Evolutionary conservation across 2,113 vertebrate genomes (phyloP).

Genomic region (Eolophus roseicapilla): DNA sequence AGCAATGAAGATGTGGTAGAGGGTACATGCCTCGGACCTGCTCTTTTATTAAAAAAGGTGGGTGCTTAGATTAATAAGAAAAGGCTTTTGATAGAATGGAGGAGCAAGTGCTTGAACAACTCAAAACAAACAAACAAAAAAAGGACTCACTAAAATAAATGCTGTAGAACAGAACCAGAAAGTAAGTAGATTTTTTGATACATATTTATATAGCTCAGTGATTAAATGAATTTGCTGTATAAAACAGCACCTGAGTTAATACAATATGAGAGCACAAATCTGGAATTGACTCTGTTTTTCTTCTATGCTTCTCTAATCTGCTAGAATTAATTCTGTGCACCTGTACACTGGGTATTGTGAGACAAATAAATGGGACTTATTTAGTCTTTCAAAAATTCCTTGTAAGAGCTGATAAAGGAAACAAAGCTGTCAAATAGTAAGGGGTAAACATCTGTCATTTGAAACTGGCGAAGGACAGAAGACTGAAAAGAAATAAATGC

Average conservation of each 20-base stretch:
- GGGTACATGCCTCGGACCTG: not conserved
- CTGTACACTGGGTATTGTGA: not conserved
- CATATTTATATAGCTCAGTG: not conserved
- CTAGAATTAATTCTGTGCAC: not conserved
- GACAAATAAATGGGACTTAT: not conserved
- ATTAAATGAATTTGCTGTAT: not conserved
- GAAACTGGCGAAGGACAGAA: not conserved
- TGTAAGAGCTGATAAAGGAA: not conserved
- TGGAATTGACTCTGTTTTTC: not conserved
- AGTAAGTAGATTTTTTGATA: not conserved
- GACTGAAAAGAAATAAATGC: not conserved
- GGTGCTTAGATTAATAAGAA: not conserved
- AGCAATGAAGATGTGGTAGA: not conserved
- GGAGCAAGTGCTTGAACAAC: not conserved
- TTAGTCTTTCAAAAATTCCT: conserved; percentile 12
- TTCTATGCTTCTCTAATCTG: not conserved
- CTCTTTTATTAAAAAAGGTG: not conserved
- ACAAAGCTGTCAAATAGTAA: conserved; percentile 5
- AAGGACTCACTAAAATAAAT: not conserved
- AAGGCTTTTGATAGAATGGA: not conserved
- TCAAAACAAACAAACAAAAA: not conserved
- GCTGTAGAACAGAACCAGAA: not conserved
- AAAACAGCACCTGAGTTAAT: not conserved
- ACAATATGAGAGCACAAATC: not conserved
- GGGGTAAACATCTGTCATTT: not conserved